A percentile compares a stretch with the other conserved stretches of the same genome.
Conservation (phyloP, 2,888 invertebrate genomes). For the Itoplectis maculator region DNA sequence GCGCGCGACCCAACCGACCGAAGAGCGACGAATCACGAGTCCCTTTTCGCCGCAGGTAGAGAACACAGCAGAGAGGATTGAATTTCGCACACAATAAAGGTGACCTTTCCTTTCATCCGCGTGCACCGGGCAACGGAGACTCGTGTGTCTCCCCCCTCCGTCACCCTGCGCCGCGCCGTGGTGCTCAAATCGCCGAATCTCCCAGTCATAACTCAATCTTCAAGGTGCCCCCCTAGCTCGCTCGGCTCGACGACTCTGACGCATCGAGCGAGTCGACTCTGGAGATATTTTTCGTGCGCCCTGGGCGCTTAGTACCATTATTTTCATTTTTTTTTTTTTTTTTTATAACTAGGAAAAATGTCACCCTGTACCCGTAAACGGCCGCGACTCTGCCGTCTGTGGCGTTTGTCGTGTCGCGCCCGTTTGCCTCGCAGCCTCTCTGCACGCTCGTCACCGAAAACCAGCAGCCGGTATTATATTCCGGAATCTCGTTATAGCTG, state of each 20-base stretch:
- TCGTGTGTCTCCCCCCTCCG: slow-evolving; percentile 51
- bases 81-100: slow-evolving; percentile 76
- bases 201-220: slow-evolving; percentile 14
- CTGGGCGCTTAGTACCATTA: neutral
- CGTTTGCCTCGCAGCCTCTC: neutral
- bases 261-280: neutral
- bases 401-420: slow-evolving; percentile 2
- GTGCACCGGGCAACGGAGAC: slow-evolving; percentile 27
- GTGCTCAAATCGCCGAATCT: slow-evolving; percentile 64
- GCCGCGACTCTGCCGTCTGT: neutral
- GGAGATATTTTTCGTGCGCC: neutral
- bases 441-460: neutral
- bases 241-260: neutral
- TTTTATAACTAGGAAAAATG: neutral
- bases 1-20: slow-evolving; percentile 55
- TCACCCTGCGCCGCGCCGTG: slow-evolving; percentile 58
- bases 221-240: slow-evolving; percentile 8
- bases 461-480: slow-evolving; percentile 8
- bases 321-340: neutral
- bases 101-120: slow-evolving; percentile 72
- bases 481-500: slow-evolving; percentile 41
- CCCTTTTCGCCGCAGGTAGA: slow-evolving; percentile 65
- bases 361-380: neutral
- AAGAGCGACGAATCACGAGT: slow-evolving; percentile 33
- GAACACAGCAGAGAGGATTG: slow-evolving; percentile 67